A percentile compares a stretch with the other conserved stretches of the same genome.
phyloP scores from a whole-genome alignment of 2,113 vertebrate genomes.

The Tursiops truncatus region DNA sequence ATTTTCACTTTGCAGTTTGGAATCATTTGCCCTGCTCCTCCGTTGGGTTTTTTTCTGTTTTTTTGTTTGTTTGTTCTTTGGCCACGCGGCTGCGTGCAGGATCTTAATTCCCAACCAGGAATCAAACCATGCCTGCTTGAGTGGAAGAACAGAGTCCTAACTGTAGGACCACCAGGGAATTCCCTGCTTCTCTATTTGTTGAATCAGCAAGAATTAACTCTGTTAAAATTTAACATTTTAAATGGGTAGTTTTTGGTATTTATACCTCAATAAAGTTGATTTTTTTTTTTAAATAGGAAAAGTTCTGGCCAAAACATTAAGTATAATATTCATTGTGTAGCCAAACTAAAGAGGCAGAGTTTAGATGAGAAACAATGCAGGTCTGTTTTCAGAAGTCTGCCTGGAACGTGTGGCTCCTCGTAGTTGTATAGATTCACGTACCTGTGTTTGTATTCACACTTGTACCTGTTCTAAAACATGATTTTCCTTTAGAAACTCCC shows the following conservation, averaged over 20 bases:
- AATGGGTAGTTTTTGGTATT: neutral
- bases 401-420: neutral
- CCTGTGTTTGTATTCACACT: neutral
- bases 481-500: conserved; percentile 86
- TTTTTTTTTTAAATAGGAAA: neutral
- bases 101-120: no score
- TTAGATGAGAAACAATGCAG: neutral
- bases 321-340: neutral
- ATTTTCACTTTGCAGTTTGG: conserved; percentile 12
- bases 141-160: no score
- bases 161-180: no score
- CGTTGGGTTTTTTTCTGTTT: no score
- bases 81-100: no score
- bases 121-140: no score
- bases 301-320: neutral
- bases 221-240: conserved; percentile 26
- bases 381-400: neutral
- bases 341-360: neutral
- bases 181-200: neutral
- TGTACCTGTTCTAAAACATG: neutral
- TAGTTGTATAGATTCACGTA: neutral
- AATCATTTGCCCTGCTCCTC: neutral
- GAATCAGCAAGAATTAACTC: neutral
- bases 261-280: neutral
- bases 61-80: no score